These are phyloP conservation scores for Siderastrea siderea DNA, from an alignment of 92 coral and sea anemone genomes.

Conservation along the genomic window DNA sequence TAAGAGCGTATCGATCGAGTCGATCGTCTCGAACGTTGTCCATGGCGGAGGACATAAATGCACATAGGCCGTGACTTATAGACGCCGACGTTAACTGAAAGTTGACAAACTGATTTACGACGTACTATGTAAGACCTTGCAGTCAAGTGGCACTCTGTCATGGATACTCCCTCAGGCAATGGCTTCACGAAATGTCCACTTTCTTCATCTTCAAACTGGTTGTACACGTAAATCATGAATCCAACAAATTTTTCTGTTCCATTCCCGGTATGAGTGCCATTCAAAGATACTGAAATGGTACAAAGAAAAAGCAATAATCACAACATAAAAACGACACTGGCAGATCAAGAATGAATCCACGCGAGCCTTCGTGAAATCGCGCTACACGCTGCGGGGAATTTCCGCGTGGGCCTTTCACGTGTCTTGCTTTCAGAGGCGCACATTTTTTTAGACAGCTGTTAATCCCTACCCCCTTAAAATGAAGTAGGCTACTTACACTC, in stretches of 20 bases:
- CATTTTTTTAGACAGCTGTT: no score
- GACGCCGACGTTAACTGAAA: not conserved
- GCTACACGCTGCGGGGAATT: no score
- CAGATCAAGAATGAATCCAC: not conserved
- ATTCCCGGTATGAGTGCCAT: conserved; percentile 10
- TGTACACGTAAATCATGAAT: conserved; percentile 17
- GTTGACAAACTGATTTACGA: not conserved
- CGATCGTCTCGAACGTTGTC: not conserved
- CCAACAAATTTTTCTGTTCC: conserved; percentile 17
- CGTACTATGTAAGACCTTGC: conserved; percentile 8
- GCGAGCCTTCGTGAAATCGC: no score
- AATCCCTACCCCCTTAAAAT: no score
- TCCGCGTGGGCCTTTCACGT: no score
- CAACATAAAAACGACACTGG: not conserved
- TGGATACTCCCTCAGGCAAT: conserved; percentile 16
- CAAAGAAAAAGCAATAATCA: not conserved
- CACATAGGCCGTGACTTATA: not conserved
- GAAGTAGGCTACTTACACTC: no score
- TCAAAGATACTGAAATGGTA: conserved; percentile 28
- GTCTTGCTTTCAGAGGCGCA: no score
- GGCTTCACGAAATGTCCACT: conserved; percentile 35
- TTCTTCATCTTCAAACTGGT: conserved; percentile 36
- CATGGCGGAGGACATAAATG: not conserved
- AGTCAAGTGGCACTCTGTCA: not conserved
- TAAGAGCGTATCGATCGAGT: no score